phyloP scores from a whole-genome alignment of 2,113 vertebrate genomes.

The Urocynchramus pylzowi region DNA sequence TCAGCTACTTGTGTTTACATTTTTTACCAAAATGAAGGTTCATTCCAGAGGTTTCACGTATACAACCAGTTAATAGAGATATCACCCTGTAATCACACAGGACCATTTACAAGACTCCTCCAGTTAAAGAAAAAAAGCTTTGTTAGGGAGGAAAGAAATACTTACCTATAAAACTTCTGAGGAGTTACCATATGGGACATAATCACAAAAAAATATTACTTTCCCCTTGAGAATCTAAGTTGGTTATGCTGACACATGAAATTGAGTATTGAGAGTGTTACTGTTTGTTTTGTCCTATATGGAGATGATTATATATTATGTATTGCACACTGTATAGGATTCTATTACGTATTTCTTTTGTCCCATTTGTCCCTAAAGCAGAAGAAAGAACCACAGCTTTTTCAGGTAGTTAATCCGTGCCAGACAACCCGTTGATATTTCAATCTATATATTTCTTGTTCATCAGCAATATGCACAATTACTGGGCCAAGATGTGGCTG shows the following conservation, averaged over 20 bases:
- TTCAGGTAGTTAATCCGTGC: not conserved
- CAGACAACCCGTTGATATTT: not conserved
- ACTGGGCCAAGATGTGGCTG: not conserved
- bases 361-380: not conserved
- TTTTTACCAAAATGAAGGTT: not conserved
- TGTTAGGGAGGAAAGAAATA: not conserved
- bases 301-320: not conserved
- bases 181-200: not conserved
- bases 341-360: not conserved
- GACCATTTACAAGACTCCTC: not conserved
- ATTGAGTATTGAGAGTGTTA: not conserved
- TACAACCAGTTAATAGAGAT: not conserved
- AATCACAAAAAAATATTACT: not conserved
- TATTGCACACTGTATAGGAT: not conserved
- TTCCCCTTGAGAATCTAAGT: not conserved
- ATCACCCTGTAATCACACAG: not conserved
- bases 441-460: not conserved
- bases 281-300: not conserved
- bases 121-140: not conserved
- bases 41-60: not conserved
- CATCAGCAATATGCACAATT: not conserved
- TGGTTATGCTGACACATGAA: not conserved
- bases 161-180: not conserved
- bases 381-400: not conserved
- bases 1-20: not conserved